Evolutionary conservation across 53 echinoderm and acorn worm species (phyloP).

Genomic region (Zoroaster sp.): DNA sequence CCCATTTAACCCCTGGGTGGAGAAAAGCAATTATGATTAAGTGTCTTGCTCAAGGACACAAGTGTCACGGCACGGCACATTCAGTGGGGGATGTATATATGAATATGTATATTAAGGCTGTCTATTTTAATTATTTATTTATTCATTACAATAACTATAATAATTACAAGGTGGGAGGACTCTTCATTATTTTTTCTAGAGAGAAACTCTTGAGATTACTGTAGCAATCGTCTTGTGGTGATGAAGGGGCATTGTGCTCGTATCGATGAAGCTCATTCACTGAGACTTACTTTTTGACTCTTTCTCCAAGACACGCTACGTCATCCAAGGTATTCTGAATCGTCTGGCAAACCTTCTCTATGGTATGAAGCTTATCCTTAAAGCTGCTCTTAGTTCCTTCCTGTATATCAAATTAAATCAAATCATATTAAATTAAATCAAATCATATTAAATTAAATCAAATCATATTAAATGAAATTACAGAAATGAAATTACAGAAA

Average conservation of each 20-base stretch:
- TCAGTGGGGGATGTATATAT: too few species aligned
- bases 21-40: too few species aligned
- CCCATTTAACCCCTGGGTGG: too few species aligned
- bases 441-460: not conserved
- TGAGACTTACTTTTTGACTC: conserved; percentile 88
- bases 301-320: conserved; percentile 91
- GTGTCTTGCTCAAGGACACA: too few species aligned
- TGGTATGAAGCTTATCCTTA: conserved; percentile 88
- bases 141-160: too few species aligned
- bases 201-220: not conserved
- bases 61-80: too few species aligned
- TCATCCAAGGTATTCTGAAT: conserved; percentile 96
- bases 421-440: not conserved
- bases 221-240: not conserved
- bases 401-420: conserved; percentile 35
- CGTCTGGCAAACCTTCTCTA: conserved; percentile 92
- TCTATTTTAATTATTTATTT: too few species aligned
- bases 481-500: too few species aligned
- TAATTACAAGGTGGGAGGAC: too few species aligned
- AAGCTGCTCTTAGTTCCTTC: conserved; percentile 87
- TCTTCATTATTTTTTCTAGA: too few species aligned
- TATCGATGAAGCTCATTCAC: not conserved
- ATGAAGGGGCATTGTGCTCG: not conserved
- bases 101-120: too few species aligned
- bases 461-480: too few species aligned